These are phyloP conservation scores for Aphelocoma californica DNA, from an alignment of 2,797 vertebrate species.

Conservation along the genomic window DNA sequence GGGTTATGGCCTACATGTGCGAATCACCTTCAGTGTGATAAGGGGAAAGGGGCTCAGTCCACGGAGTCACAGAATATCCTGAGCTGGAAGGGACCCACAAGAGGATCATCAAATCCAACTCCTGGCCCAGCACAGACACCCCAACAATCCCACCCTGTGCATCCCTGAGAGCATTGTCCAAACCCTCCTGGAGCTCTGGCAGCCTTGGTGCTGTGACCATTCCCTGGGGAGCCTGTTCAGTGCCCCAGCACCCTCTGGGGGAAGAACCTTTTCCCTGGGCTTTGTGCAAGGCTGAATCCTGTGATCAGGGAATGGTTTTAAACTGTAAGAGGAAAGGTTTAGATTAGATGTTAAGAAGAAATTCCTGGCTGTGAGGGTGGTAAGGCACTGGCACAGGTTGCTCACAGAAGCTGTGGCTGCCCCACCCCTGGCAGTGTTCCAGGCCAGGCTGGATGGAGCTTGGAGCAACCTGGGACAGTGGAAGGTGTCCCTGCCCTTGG, in stretches of 20 bases:
- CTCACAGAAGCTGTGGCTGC: background rate
- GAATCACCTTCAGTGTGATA: background rate
- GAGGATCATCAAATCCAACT: background rate
- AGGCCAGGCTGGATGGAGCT: background rate
- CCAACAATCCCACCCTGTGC: background rate
- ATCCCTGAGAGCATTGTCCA: background rate
- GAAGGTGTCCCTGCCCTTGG: background rate
- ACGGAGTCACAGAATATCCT: background rate
- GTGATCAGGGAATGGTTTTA: background rate
- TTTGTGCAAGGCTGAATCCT: background rate
- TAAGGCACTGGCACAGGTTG: background rate
- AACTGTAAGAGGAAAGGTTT: background rate
- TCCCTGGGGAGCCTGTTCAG: background rate
- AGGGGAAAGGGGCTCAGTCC: background rate
- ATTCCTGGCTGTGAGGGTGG: background rate
- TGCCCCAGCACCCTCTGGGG: background rate
- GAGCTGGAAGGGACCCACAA: background rate
- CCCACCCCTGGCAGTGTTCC: background rate
- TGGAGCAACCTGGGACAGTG: background rate
- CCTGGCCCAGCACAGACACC: background rate
- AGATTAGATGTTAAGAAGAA: background rate
- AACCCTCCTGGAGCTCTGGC: background rate
- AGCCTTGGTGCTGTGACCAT: fast-evolving
- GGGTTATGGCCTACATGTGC: background rate
- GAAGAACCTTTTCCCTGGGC: background rate